A percentile compares a stretch with the other conserved stretches of the same genome.
Conservation (phyloP, 1,140 invertebrate genomes). For the Drosophila saltans region DNA sequence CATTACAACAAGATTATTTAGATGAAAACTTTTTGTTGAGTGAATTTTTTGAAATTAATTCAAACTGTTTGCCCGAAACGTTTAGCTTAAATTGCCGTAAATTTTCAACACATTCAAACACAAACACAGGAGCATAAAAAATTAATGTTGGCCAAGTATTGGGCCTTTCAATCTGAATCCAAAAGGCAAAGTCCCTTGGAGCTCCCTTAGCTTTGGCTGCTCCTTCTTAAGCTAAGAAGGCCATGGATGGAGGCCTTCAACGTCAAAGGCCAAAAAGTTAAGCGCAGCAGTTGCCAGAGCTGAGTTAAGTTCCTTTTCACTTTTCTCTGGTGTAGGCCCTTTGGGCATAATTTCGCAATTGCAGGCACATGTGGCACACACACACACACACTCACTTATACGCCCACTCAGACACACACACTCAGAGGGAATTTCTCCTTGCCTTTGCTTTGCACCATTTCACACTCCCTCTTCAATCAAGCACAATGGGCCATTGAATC, state of each 20-base stretch:
- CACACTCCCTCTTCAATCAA: slow-evolving; percentile 65
- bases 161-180: slow-evolving; percentile 33
- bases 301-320: slow-evolving; percentile 44
- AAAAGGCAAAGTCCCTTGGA: slow-evolving; percentile 24
- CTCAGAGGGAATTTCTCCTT: slow-evolving; percentile 20
- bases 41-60: background rate
- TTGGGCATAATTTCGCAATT: slow-evolving; percentile 75
- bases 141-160: slow-evolving; percentile 50
- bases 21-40: background rate
- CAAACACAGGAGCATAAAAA: slow-evolving; percentile 53
- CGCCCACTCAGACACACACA: slow-evolving; percentile 1
- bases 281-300: slow-evolving; percentile 17
- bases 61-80: slow-evolving; percentile 28
- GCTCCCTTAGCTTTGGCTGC: background rate
- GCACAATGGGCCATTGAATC: slow-evolving; percentile 57
- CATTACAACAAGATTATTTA: background rate
- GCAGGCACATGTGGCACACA: slow-evolving; percentile 65
- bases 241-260: background rate
- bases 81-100: slow-evolving; percentile 74
- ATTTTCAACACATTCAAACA: slow-evolving; percentile 36
- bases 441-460: slow-evolving; percentile 28
- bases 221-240: slow-evolving; percentile 3
- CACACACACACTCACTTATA: slow-evolving; percentile 12
- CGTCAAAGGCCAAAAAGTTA: slow-evolving; percentile 65
- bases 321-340: slow-evolving; percentile 46